Evolutionary conservation across 2,888 invertebrate species (phyloP).

Genomic region (Oithona nana): DNA sequence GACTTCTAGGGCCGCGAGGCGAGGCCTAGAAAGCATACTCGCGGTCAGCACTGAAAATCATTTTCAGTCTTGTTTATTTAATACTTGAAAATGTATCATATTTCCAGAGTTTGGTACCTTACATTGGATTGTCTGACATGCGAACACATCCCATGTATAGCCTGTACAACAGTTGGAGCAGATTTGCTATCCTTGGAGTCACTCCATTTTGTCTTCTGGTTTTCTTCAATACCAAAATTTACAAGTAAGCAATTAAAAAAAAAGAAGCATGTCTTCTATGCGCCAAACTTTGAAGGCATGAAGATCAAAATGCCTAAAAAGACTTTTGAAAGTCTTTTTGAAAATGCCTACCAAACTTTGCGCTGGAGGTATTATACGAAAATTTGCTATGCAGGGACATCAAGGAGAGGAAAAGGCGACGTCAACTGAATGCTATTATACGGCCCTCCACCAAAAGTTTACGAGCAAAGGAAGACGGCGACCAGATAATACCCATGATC

Average conservation of each 20-base stretch:
- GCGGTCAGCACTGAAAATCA: no score
- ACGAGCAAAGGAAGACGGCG: no score
- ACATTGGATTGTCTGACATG: not conserved
- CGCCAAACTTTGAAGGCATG: not conserved
- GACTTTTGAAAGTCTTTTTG: not conserved
- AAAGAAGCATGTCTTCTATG: not conserved
- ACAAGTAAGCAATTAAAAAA: not conserved
- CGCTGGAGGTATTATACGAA: not conserved
- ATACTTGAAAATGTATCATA: no score
- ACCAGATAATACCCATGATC: not conserved
- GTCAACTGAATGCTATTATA: not conserved
- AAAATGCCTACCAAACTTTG: not conserved
- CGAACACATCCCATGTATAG: not conserved
- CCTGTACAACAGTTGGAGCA: not conserved
- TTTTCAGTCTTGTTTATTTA: no score
- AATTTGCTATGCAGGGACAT: not conserved
- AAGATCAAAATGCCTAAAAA: not conserved
- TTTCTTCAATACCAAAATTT: slow-evolving; percentile 5
- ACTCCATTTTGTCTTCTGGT: slow-evolving; percentile 3
- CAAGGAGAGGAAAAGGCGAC: not conserved
- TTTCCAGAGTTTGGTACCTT: no score
- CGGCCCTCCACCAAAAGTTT: no score
- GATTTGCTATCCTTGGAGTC: not conserved
- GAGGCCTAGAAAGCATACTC: no score
- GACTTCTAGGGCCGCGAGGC: no score